A percentile compares a stretch with the other conserved stretches of the same genome.
Evolutionary conservation across 30 jellyfish, hydroid and myxozoan species (phyloP).

Genomic region (Hydractinia symbiolongicarpus): DNA sequence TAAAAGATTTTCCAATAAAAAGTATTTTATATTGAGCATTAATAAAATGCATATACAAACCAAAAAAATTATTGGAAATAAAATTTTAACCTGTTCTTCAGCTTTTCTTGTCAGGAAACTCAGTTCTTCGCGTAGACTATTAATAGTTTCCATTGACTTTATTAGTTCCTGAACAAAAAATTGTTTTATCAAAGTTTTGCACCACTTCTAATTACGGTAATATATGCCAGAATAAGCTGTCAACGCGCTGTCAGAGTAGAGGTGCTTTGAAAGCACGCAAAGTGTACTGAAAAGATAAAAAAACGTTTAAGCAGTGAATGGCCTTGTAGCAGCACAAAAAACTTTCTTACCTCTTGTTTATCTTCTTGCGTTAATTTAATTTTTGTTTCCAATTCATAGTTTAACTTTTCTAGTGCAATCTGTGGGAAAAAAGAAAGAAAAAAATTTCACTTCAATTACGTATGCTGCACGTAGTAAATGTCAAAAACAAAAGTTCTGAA

Average conservation of each 20-base stretch:
- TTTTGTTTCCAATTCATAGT: slow-evolving; percentile 71
- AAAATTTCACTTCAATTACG: background rate
- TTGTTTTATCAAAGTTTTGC: too few species aligned
- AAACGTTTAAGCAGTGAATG: too few species aligned
- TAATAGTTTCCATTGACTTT: slow-evolving; percentile 57
- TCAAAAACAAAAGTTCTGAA: too few species aligned
- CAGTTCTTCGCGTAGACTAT: slow-evolving; percentile 63
- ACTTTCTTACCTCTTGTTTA: slow-evolving; percentile 59
- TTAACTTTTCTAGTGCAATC: slow-evolving; percentile 67
- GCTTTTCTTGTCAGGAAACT: slow-evolving; percentile 29
- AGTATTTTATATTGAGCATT: background rate
- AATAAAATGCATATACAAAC: background rate
- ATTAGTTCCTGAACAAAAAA: slow-evolving; percentile 52
- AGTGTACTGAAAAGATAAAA: too few species aligned
- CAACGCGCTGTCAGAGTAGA: too few species aligned
- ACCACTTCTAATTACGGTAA: too few species aligned
- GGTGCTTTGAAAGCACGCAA: too few species aligned
- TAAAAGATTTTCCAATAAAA: background rate
- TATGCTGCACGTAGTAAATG: too few species aligned
- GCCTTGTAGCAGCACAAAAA: background rate
- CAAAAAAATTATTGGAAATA: background rate
- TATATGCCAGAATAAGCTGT: too few species aligned
- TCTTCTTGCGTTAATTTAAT: slow-evolving; percentile 74
- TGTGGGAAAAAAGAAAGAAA: slow-evolving; percentile 16
- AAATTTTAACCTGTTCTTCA: slow-evolving; percentile 43